A percentile compares a stretch with the other conserved stretches of the same genome.
Evolutionary conservation across 2,888 invertebrate genomes (phyloP).

Genomic region (Blera fallax): DNA sequence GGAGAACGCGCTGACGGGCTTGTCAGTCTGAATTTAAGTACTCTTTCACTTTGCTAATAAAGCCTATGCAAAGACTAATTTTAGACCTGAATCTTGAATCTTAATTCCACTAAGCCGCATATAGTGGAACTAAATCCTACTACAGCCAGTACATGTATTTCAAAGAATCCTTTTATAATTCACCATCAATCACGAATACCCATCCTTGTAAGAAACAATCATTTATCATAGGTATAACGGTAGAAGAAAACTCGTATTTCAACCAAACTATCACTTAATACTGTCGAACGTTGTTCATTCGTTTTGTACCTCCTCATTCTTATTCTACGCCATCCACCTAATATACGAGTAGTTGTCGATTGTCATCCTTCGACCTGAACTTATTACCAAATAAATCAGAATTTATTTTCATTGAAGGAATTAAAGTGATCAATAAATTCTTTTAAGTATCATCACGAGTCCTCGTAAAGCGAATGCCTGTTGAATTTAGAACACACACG

Average conservation of each 20-base stretch:
- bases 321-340: slow-evolving; percentile 56
- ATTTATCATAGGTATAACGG: neutral
- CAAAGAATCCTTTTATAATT: too few relatives aligned
- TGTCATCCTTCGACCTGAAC: slow-evolving; percentile 66
- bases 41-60: too few relatives aligned
- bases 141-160: too few relatives aligned
- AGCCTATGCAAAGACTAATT: too few relatives aligned
- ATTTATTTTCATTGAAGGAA: slow-evolving; percentile 82
- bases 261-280: neutral
- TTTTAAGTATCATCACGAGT: slow-evolving; percentile 77
- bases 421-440: slow-evolving; percentile 82
- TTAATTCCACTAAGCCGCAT: too few relatives aligned
- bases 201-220: neutral
- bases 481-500: slow-evolving; percentile 75
- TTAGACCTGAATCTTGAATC: too few relatives aligned
- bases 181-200: too few relatives aligned
- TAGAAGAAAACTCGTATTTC: neutral
- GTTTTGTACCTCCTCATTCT: slow-evolving; percentile 40
- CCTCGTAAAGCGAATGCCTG: slow-evolving; percentile 74
- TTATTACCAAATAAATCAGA: slow-evolving; percentile 82
- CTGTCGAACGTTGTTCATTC: neutral
- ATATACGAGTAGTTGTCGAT: slow-evolving; percentile 39
- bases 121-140: too few relatives aligned
- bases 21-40: too few relatives aligned
- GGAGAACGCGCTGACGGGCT: too few relatives aligned